Evolutionary conservation across 2,888 invertebrate species (phyloP).

Genomic region (Oithona nana): DNA sequence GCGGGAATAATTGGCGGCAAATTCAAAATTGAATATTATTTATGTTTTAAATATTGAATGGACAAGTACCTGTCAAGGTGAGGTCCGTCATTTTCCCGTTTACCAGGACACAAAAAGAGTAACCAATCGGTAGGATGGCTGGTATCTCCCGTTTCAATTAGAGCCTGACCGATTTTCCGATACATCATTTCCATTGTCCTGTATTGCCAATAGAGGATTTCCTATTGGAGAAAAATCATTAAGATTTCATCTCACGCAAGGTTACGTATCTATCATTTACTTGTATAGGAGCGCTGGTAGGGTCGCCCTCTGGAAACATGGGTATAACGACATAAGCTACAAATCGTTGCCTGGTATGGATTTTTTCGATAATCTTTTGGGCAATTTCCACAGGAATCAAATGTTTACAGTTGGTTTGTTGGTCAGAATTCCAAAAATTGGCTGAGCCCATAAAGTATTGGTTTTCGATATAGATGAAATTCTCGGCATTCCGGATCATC

Average conservation of each 20-base stretch:
- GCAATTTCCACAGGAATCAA: constrained; percentile 20
- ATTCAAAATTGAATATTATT: no score
- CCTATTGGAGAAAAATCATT: neutral
- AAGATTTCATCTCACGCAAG: neutral
- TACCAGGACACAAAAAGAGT: constrained; percentile 3
- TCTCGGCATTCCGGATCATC: constrained; percentile 19
- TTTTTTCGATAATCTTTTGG: constrained; percentile 20
- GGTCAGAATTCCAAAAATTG: constrained; percentile 18
- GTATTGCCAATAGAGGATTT: constrained; percentile 21
- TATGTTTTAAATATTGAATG: no score
- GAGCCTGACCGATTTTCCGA: constrained; percentile 19
- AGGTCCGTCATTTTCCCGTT: constrained; percentile 4
- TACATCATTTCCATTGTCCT: constrained; percentile 22
- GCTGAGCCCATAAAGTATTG: constrained; percentile 21
- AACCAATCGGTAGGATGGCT: constrained; percentile 9
- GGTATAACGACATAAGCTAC: constrained; percentile 21
- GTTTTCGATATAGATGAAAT: constrained; percentile 21
- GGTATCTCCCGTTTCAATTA: constrained; percentile 14
- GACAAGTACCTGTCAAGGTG: no score
- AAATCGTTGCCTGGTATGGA: constrained; percentile 19
- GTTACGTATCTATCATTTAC: neutral
- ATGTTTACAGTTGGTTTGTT: constrained; percentile 14
- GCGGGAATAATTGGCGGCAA: no score
- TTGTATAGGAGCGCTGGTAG: constrained; percentile 17
- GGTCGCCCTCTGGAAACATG: constrained; percentile 21